Conservation (phyloP, 2,113 vertebrate genomes). For the Glareola pratincola region DNA sequence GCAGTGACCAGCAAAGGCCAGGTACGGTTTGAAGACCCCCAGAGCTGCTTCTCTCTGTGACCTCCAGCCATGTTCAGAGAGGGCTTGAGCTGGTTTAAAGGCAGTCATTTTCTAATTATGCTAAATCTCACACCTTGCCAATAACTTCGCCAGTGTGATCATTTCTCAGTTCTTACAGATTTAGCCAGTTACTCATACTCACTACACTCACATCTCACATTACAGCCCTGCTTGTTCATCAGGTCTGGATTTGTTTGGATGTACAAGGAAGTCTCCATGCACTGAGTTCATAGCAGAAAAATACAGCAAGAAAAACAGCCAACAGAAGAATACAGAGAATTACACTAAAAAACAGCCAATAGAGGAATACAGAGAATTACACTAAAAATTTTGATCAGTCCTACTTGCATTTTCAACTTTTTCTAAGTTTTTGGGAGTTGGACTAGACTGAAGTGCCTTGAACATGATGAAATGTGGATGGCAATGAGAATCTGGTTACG, state of each 20-base stretch:
- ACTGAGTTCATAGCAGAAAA: background rate
- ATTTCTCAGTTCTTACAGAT: background rate
- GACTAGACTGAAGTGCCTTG: background rate
- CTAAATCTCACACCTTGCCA: background rate
- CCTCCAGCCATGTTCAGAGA: background rate
- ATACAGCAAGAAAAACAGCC: background rate
- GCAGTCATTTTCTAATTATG: background rate
- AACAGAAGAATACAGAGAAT: background rate
- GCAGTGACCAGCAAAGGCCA: background rate
- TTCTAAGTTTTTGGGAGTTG: background rate
- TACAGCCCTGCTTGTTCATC: background rate
- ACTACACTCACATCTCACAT: background rate
- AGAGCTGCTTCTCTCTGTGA: background rate
- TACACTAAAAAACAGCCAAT: background rate
- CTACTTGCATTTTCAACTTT: background rate
- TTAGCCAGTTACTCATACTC: background rate
- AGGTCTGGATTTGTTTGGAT: background rate
- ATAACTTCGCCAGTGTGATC: background rate
- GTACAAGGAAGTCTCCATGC: background rate
- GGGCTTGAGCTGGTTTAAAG: background rate
- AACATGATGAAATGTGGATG: background rate
- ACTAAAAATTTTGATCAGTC: background rate
- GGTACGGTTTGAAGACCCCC: fast-evolving
- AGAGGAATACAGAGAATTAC: background rate
- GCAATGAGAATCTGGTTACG: background rate